Percentiles rank a stretch among this genome's conserved stretches.
Conservation (phyloP, 2,888 invertebrate species). For the Papilio protenor region DNA sequence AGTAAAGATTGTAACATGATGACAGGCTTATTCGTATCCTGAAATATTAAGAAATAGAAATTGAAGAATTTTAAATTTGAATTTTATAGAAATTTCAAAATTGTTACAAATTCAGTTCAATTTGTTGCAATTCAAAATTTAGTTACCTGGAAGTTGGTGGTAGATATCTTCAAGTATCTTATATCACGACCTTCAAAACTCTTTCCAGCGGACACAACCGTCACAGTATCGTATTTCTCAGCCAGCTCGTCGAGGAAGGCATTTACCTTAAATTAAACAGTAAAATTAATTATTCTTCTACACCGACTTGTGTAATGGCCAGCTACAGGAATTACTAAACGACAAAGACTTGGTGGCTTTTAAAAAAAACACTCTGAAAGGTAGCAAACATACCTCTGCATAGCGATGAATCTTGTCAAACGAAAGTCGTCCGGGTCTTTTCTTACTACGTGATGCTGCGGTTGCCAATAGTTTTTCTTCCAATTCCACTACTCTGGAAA, state of each 20-base stretch:
- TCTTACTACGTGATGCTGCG: constrained; percentile 53
- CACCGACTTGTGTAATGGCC: too few relatives aligned
- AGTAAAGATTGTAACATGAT: too few relatives aligned
- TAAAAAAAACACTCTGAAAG: neutral
- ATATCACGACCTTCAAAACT: constrained; percentile 84
- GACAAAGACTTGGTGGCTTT: too few relatives aligned
- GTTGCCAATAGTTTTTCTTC: constrained; percentile 62
- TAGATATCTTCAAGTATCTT: constrained; percentile 85
- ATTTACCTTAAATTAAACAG: constrained; percentile 65
- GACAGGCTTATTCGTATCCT: neutral
- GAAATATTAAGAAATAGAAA: too few relatives aligned
- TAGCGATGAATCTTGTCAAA: constrained; percentile 63
- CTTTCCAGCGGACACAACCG: constrained; percentile 78
- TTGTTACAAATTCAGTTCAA: too few relatives aligned
- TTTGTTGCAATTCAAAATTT: neutral
- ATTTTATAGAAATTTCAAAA: too few relatives aligned
- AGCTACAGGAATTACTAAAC: too few relatives aligned
- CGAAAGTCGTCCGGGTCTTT: constrained; percentile 53
- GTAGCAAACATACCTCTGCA: constrained; percentile 55
- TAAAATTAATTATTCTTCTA: neutral
- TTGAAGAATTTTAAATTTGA: too few relatives aligned
- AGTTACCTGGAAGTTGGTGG: constrained; percentile 64
- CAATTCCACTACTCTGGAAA: constrained; percentile 58
- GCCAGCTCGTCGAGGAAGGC: constrained; percentile 74
- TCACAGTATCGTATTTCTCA: constrained; percentile 70